phyloP scores from a whole-genome alignment of 2,888 invertebrate species.

The Agrotis ipsilon region DNA sequence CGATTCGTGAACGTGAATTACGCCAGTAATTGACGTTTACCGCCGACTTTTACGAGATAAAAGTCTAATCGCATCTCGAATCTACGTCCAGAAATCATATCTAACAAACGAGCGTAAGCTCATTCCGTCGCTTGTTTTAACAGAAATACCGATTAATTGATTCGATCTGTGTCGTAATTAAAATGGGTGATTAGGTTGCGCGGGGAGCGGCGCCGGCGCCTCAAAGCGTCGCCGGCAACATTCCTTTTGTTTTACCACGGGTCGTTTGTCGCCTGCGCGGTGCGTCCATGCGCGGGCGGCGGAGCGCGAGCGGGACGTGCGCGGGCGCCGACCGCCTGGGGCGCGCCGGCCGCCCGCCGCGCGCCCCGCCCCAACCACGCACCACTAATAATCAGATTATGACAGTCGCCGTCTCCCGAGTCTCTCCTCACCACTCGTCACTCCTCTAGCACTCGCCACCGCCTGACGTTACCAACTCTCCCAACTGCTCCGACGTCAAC shows the following conservation, averaged over 20 bases:
- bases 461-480: constrained; percentile 57
- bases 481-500: constrained; percentile 34
- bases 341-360: constrained; percentile 86
- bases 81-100: constrained; percentile 80
- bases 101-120: constrained; percentile 80
- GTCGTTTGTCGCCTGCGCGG: constrained; percentile 90
- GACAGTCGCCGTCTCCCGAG: constrained; percentile 86
- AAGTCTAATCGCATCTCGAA: constrained; percentile 78
- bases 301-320: constrained; percentile 74
- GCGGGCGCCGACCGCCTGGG: constrained; percentile 90
- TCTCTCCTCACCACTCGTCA: constrained; percentile 78
- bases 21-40: constrained; percentile 69
- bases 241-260: constrained; percentile 91
- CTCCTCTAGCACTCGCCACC: constrained; percentile 80
- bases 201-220: constrained; percentile 90
- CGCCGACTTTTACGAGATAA: constrained; percentile 77
- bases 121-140: constrained; percentile 88
- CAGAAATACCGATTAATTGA: constrained; percentile 91
- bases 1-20: constrained; percentile 59
- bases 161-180: constrained; percentile 91
- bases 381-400: constrained; percentile 90
- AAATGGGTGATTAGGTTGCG: constrained; percentile 90
- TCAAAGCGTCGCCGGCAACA: constrained; percentile 91
- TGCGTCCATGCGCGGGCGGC: constrained; percentile 67
- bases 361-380: constrained; percentile 86